Base-by-base conservation (phyloP, 2,113 vertebrate genomes). In the Callospermophilus lateralis region DNA sequence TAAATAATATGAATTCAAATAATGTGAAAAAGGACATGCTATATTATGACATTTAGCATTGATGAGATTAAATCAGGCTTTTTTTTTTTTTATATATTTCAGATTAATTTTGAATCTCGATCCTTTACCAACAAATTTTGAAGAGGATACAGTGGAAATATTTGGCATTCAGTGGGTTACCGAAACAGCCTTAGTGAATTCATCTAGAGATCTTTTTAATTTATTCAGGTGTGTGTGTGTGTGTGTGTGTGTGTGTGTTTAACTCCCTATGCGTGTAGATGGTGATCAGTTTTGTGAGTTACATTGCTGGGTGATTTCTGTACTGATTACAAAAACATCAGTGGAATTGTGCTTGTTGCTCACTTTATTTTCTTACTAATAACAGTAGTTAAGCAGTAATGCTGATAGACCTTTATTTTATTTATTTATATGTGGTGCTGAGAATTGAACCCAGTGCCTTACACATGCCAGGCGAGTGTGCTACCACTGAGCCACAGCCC, bases 101-200 rank as follows among this genome's bases (percentile, higher is more conserved):
- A 99, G 99, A 95, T 96, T 99, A 97, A 98, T 99, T 95, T 95
- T 99, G 97, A 98, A 96, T 95, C 98, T 99, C 58, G 99, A 99
- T 97, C 99, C 99, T 88, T 99, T 99, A 97, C 99, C 99, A 93
- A 98, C 98, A 72, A 99, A 99, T 90, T 99, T 99, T 96, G 99
- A 99, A 97, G 98, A 98, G 0, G 99, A 99, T 97, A 99, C 98
- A 6, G 98, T 99, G 84, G 99, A 99, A 96, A 97, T 99, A 73
- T 99, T 99, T 98, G 99, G 99, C 95, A 99, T 99, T 97, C 97
- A 98, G 22, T 99, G 99, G 99, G 99, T 99, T 89, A 99, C 99
- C 55, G 99, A 99, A 98, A 99, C 96, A 9, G 99, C 99, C 12
- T 98, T 99, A 95, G 99, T 99, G 93, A 99, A 99, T 98, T 99